Conservation (phyloP, 1,140 invertebrate genomes). For the Drosophila ercepeae region DNA sequence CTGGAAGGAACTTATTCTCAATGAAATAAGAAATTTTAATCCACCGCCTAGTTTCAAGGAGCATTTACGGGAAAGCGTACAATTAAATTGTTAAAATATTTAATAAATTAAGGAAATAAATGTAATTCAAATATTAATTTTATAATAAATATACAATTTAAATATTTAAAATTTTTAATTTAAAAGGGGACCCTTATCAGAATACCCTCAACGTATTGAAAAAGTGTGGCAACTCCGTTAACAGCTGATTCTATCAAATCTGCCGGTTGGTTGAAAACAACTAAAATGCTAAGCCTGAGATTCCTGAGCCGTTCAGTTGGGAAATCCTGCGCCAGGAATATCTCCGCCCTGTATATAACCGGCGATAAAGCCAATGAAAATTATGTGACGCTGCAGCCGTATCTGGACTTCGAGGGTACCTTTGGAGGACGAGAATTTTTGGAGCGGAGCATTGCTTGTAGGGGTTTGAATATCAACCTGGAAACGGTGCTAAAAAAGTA, state of each 20-base stretch:
- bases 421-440: slow-evolving; percentile 84
- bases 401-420: slow-evolving; percentile 85
- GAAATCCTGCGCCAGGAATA: slow-evolving; percentile 34
- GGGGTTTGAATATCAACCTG: slow-evolving; percentile 84
- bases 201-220: background rate
- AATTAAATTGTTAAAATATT: background rate
- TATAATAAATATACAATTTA: background rate
- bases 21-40: slow-evolving; percentile 90
- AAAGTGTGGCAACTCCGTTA: slow-evolving; percentile 19
- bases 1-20: slow-evolving; percentile 94
- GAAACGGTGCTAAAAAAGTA: slow-evolving; percentile 84
- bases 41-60: slow-evolving; percentile 84
- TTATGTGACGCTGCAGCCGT: slow-evolving; percentile 85
- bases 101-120: background rate
- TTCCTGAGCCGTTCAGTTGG: slow-evolving; percentile 1
- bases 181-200: too few species aligned
- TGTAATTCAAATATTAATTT: background rate
- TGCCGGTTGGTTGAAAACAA: slow-evolving; percentile 8
- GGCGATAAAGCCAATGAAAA: slow-evolving; percentile 85
- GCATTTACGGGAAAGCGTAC: background rate
- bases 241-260: slow-evolving; percentile 19
- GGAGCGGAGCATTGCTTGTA: slow-evolving; percentile 84
- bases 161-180: background rate
- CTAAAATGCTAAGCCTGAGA: slow-evolving; percentile 46
- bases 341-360: slow-evolving; percentile 86